Conservation (phyloP, 2,797 vertebrate species). For the Anguilla megastoma region DNA sequence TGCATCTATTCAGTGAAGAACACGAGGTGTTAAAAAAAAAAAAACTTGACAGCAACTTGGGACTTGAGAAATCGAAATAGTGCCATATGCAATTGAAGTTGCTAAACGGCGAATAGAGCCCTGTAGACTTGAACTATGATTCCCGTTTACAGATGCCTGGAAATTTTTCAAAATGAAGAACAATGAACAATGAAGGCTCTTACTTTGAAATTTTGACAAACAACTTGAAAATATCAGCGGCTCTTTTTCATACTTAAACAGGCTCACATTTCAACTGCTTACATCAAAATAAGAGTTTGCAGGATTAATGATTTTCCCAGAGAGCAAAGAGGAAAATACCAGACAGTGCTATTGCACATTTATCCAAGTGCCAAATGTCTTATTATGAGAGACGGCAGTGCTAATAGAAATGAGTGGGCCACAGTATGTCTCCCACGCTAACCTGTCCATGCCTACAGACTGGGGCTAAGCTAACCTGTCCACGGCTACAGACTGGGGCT, state of each 20-base stretch:
- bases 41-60: background rate
- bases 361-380: background rate
- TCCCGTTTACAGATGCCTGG: background rate
- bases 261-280: background rate
- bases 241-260: background rate
- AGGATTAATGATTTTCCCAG: background rate
- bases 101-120: background rate
- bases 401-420: slow-evolving; percentile 14
- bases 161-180: background rate
- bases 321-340: background rate
- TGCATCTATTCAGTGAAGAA: background rate
- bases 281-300: background rate
- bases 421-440: background rate
- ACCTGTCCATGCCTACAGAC: background rate
- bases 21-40: background rate
- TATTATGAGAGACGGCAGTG: background rate
- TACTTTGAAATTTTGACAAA: background rate
- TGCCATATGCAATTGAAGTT: background rate
- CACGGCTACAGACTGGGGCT: too few species aligned
- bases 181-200: background rate
- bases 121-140: background rate
- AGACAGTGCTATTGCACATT: background rate
- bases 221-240: background rate
- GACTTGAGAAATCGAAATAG: background rate
- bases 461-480: background rate